These are phyloP conservation scores for Mythimna albipuncta DNA, from an alignment of 2,888 invertebrate genomes.

Conservation along the genomic window DNA sequence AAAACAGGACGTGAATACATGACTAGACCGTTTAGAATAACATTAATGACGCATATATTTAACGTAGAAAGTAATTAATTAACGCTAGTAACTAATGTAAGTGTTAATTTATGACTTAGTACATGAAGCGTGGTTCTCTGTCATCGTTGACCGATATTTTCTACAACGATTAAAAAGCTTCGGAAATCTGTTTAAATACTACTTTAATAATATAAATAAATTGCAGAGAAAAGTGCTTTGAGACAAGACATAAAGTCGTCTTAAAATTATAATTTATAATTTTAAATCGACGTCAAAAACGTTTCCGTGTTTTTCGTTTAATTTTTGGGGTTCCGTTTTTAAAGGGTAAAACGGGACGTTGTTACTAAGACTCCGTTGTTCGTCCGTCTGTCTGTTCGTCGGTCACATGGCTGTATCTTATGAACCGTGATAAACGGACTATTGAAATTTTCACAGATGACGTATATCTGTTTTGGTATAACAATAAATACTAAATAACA, in stretches of 20 bases:
- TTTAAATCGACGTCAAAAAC: conserved; percentile 9
- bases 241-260: conserved; percentile 20
- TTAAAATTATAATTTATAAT: conserved; percentile 52
- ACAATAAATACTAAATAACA: too few species aligned
- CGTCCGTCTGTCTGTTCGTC: too few species aligned
- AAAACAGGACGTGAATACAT: conserved; percentile 16
- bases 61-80: conserved; percentile 45
- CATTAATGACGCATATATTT: conserved; percentile 36
- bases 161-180: conserved; percentile 19
- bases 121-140: conserved; percentile 16
- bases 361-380: too few species aligned
- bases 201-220: conserved; percentile 21
- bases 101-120: conserved; percentile 45
- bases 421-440: too few species aligned
- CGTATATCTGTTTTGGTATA: too few species aligned
- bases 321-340: conserved; percentile 8
- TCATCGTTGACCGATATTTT: conserved; percentile 44
- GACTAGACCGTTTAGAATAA: conserved; percentile 7
- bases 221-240: conserved; percentile 7
- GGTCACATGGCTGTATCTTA: too few species aligned
- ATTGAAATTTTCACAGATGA: too few species aligned
- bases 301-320: conserved; percentile 30
- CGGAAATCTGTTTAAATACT: conserved; percentile 8
- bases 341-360: too few species aligned
- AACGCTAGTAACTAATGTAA: conserved; percentile 12